A percentile compares a stretch with the other conserved stretches of the same genome.
Evolutionary conservation across 2,113 vertebrate genomes (phyloP).

Genomic region (Gadus macrocephalus): DNA sequence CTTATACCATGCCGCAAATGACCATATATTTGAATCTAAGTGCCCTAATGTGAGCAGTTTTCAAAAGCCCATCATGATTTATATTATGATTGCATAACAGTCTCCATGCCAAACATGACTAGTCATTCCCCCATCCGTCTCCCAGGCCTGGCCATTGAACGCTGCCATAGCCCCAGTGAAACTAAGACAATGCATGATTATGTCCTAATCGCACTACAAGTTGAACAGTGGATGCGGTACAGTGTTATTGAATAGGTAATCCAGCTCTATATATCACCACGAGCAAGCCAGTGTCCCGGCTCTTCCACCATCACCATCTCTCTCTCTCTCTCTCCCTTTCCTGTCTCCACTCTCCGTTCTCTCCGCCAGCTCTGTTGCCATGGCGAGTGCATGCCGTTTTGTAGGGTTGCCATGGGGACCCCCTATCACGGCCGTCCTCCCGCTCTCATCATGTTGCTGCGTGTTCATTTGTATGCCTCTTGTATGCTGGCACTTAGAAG

Average conservation of each 20-base stretch:
- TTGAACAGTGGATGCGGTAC: background rate
- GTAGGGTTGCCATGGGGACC: slow-evolving; percentile 65
- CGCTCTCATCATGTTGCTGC: slow-evolving; percentile 57
- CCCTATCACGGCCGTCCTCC: slow-evolving; percentile 48
- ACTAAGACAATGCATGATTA: too few relatives aligned
- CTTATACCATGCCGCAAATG: too few relatives aligned
- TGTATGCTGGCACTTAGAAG: slow-evolving; percentile 29
- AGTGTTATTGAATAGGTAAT: slow-evolving; percentile 14
- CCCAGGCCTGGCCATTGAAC: too few relatives aligned
- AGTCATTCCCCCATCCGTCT: too few relatives aligned
- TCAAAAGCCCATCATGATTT: too few relatives aligned
- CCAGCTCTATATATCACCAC: slow-evolving; percentile 25
- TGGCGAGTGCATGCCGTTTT: slow-evolving; percentile 68
- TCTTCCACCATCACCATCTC: slow-evolving; percentile 23
- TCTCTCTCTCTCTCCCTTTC: slow-evolving; percentile 25
- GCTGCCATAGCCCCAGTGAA: too few relatives aligned
- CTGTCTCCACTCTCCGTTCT: slow-evolving; percentile 31
- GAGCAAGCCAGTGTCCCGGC: slow-evolving; percentile 49
- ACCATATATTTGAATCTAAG: too few relatives aligned
- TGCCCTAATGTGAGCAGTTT: too few relatives aligned
- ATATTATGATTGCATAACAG: too few relatives aligned
- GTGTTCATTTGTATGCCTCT: slow-evolving; percentile 57
- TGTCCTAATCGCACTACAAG: too few relatives aligned
- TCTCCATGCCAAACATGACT: too few relatives aligned
- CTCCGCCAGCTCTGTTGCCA: slow-evolving; percentile 62